A percentile compares a stretch with the other conserved stretches of the same genome.
These are phyloP conservation scores for Tupaia tana DNA, from an alignment of 2,113 vertebrate genomes.

Conservation along the genomic window DNA sequence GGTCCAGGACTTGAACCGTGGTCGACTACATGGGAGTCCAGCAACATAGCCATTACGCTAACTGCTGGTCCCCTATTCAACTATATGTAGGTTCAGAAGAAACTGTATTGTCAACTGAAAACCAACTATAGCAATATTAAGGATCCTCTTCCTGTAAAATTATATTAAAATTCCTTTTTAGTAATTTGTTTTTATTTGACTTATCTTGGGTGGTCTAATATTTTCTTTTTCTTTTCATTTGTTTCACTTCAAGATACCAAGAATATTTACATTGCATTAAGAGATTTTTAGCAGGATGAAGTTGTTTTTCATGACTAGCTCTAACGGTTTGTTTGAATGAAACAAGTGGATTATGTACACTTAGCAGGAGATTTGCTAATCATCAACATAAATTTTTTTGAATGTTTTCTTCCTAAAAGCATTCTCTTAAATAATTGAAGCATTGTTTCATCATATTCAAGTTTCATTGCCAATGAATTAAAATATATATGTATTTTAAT, in stretches of 20 bases:
- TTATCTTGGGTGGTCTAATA: background rate
- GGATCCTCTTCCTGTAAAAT: accelerated
- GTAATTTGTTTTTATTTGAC: background rate
- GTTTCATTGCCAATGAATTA: background rate
- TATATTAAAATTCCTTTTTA: background rate
- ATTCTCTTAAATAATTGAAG: background rate
- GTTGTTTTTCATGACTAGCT: background rate
- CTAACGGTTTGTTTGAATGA: background rate
- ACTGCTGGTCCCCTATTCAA: too few species aligned
- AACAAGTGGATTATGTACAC: background rate
- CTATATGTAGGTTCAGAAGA: background rate
- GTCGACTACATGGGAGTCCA: too few species aligned
- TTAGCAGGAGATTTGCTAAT: background rate
- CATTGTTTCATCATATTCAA: background rate
- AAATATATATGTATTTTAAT: conserved; percentile 12
- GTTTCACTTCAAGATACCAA: background rate
- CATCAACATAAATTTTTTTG: background rate
- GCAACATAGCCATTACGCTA: too few species aligned
- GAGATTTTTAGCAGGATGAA: background rate
- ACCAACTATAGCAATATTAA: background rate
- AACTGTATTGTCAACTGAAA: background rate
- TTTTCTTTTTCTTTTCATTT: background rate
- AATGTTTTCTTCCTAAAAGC: conserved; percentile 20
- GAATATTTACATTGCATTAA: background rate
- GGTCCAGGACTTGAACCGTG: too few species aligned